Percentiles rank a stretch among this genome's conserved stretches.
phyloP scores from a whole-genome alignment of 2,113 vertebrate genomes.

The Chamaea fasciata region DNA sequence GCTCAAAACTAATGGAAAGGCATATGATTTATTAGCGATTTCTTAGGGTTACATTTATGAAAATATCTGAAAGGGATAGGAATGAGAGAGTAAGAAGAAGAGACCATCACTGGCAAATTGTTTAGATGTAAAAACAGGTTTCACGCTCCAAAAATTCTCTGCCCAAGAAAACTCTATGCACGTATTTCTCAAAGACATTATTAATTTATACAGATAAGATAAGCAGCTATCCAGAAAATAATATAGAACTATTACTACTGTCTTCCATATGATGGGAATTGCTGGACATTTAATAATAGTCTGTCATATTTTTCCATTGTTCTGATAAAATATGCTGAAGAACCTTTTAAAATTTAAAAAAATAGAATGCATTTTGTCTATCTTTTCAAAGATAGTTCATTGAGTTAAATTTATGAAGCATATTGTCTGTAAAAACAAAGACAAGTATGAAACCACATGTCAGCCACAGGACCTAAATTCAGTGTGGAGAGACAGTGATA shows the following conservation, averaged over 20 bases:
- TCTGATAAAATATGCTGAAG: neutral
- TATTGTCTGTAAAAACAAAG: constrained; percentile 39
- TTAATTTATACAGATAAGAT: neutral
- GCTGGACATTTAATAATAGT: neutral
- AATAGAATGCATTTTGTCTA: neutral
- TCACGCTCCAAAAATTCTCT: neutral
- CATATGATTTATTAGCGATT: neutral
- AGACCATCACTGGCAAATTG: neutral
- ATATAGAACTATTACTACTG: neutral
- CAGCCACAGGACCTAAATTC: constrained; percentile 6
- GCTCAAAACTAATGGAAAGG: neutral
- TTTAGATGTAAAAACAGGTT: neutral
- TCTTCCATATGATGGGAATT: neutral
- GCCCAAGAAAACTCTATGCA: neutral
- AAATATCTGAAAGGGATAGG: neutral
- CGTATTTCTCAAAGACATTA: neutral
- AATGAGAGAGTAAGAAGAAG: neutral
- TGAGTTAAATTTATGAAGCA: constrained; percentile 10
- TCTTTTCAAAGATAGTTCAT: neutral
- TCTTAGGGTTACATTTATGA: neutral
- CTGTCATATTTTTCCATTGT: neutral
- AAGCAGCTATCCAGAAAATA: neutral
- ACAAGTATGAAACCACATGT: constrained; percentile 45
- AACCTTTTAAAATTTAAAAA: neutral
- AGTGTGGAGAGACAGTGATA: constrained; percentile 5